Evolutionary conservation across 2,113 vertebrate species (phyloP), one percentile per base, ranked within the genome.

Genomic region (Trematomus loennbergii): DNA sequence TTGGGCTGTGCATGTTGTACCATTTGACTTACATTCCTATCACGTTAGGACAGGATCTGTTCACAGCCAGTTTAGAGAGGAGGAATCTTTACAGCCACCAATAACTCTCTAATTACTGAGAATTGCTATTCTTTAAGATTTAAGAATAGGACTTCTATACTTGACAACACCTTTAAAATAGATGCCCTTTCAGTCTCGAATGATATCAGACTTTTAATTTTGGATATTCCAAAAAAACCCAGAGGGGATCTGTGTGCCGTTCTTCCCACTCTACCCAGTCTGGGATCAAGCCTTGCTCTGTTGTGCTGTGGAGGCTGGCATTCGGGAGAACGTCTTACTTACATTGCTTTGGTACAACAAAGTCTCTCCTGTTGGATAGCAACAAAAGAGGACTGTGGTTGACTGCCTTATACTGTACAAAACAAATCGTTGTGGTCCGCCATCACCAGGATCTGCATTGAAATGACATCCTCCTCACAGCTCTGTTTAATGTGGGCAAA

Each of bases 291-390:
- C 33, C 40, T 48, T 2, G 4, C 49, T 75, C 45, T 60, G 52
- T 55, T 82, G 25, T 72, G 52, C 12, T 48, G 69, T n/a, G 75
- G 64, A 25, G 78, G 72, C 66, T 82, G 78, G 43, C 40, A 71
- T 80, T 79, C 82, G 70, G 67, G 66, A 84, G 10, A 65, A 83
- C 10, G 0, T 18, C 36, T 10, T 40, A 54, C 20, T 64, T 36
- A 17, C 71, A 67, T 58, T 81, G 72, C 46, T 78, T 67, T 62
- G 72, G 43, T 33, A 64, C 66, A 75, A 91, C 90, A 94, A 88
- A 74, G 72, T 70, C 29, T 64, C 36, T 61, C 11, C 54, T 88
- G 75, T 91, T 76, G 36, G 40, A 52, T 20, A 17, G 64, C 16
- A 64, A 70, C 82, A 89, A 87, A 46, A 72, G 67, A 54, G 16